Base-by-base conservation (phyloP, 1,140 invertebrate genomes). In the Drosophila serrata region DNA sequence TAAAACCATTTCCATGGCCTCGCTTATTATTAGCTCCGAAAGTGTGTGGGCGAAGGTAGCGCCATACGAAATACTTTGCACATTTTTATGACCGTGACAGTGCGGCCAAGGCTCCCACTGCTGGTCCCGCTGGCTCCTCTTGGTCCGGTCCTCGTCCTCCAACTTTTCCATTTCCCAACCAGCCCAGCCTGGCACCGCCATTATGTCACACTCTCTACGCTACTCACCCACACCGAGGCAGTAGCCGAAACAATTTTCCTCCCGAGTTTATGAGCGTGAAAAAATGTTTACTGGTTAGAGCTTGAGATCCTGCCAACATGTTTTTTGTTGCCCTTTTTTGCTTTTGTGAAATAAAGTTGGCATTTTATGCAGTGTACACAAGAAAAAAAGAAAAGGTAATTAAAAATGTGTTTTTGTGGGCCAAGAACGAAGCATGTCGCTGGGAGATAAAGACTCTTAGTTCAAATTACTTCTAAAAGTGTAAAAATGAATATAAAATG, bases 61-160 rank as follows among this genome's bases (percentile, higher is more conserved):
- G 22, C 63, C 49, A 57, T 69, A 70, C 63, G 37, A 61, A 88
- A 84, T 80, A 80, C 76, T 88, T 82, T 88, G 48, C 80, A 80
- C 76, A 88, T 84, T 87, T 87, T 87, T 80, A 88, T 74, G 80
- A 56, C 60, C 60, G 53, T 74, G 60, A 56, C 70, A 77, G 59
- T 46, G 58, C 45, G 53, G n/a, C 55, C 63, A 42, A 63, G 55
- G 57, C 43, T 27, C 37, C 51, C 49, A 48, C 48, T 49, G 46
- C 24, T n/a, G 27, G 63, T 24, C 24, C 24, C 17, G 12, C 62
- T 48, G 42, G 57, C 43, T 46, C 17, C 56, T 67, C 33, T 24
- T 17, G 61, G 37, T 43, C 48, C 40, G 49, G 37, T 45, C 33
- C 40, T 33, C 13, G 35, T 24, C 19, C 61, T 22, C 35, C 22